phyloP scores from a whole-genome alignment of 2,113 vertebrate genomes.

The Phyllostomus discolor region DNA sequence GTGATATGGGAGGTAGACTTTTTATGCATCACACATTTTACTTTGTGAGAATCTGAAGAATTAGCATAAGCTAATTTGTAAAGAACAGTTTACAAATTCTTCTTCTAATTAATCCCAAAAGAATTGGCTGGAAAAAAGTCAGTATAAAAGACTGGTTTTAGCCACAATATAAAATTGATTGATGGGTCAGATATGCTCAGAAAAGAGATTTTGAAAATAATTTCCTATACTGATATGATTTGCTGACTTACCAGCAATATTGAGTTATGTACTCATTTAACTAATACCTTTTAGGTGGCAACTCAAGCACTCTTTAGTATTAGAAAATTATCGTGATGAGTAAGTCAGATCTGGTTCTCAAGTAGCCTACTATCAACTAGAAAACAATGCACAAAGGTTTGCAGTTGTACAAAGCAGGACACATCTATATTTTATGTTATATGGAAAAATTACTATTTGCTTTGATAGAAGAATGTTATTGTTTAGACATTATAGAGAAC shows the following conservation, averaged over 20 bases:
- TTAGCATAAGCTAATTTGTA: background rate
- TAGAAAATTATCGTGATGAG: background rate
- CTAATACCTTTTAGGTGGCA: background rate
- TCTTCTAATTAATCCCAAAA: conserved; percentile 28
- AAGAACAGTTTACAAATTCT: conserved; percentile 22
- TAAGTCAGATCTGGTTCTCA: background rate
- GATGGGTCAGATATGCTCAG: background rate
- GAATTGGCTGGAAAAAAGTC: background rate
- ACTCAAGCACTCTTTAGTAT: background rate
- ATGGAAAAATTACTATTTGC: background rate
- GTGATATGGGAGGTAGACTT: background rate
- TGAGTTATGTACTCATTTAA: conserved; percentile 2
- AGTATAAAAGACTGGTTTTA: conserved; percentile 7
- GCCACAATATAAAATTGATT: conserved; percentile 7
- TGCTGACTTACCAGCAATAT: background rate
- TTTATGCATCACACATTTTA: conserved; percentile 25
- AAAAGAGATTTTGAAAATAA: conserved; percentile 20
- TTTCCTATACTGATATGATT: background rate
- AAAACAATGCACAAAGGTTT: background rate
- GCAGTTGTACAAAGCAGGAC: background rate
- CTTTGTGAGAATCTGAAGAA: background rate
- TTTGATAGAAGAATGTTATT: background rate
- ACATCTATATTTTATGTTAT: background rate
- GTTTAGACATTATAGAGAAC: background rate
- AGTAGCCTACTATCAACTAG: background rate